phyloP scores from a whole-genome alignment of 2,888 invertebrate genomes.

The Coleophora flavipennella region DNA sequence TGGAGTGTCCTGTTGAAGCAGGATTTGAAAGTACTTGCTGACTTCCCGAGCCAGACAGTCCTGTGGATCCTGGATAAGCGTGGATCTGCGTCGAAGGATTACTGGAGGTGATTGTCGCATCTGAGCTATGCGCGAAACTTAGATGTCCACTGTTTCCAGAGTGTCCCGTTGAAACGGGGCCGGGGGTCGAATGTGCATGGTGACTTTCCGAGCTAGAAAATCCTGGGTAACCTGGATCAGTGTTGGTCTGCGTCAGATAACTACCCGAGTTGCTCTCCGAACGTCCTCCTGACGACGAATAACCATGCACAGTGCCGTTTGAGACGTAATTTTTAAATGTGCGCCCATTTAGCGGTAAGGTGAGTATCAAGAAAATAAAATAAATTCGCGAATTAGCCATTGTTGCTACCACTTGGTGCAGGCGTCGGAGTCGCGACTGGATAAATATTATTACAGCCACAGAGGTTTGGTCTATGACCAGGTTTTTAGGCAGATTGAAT shows the following conservation, averaged over 20 bases:
- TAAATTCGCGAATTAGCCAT: too few relatives aligned
- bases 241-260: not conserved
- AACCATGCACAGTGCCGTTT: not conserved
- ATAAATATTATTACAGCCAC: too few relatives aligned
- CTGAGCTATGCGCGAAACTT: conserved; percentile 9
- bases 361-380: conserved; percentile 2
- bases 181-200: conserved; percentile 1
- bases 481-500: too few relatives aligned
- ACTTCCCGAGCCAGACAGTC: too few relatives aligned
- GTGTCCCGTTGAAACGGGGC: too few relatives aligned
- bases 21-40: too few relatives aligned
- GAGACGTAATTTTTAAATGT: too few relatives aligned
- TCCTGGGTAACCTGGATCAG: not conserved
- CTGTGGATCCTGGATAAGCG: too few relatives aligned
- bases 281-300: not conserved
- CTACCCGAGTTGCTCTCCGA: not conserved
- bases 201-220: not conserved
- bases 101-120: too few relatives aligned
- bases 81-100: too few relatives aligned
- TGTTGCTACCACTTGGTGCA: too few relatives aligned
- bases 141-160: conserved; percentile 4
- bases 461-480: too few relatives aligned
- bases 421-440: not conserved
- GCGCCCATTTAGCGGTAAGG: conserved; percentile 1
- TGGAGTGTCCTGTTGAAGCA: conserved; percentile 3